Base-by-base conservation (phyloP, 2,888 invertebrate species). In the Ochropleura leucogaster region DNA sequence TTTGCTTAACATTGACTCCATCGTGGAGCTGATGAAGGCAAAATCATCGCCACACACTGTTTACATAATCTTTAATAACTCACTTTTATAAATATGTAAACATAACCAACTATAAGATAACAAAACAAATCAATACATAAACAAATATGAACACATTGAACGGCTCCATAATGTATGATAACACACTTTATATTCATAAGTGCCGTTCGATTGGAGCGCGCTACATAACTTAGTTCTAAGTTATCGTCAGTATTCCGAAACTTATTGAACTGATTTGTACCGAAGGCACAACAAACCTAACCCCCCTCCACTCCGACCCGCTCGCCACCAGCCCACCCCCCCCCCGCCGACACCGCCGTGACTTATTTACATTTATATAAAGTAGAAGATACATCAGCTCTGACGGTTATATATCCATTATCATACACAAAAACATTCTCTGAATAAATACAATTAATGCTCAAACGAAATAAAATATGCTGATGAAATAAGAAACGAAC, bases 161-260 rank as follows among this genome's bases (percentile, higher is more conserved):
- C 46, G 74, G 1, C 55, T 55, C 53, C 78, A 14, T 64, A 20
- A 59, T 59, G 71, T 83, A 60, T 80, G 64, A 64, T 20, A 65
- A 74, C 47, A 51, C 73, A 16, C 67, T 80, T 65, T 84, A 80
- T 80, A 80, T 80, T 80, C 68, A 65, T 46, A 68, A 57, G 67
- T 49, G 55, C 47, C n/a, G 57, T 16, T 64, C 60, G 64, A 71
- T 49, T 64, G 62, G 44, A 42, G 73, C 53, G 66, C 85, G 73
- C 76, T 30, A 60, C 84, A 72, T 64, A 77, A 86, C 10, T 86
- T 86, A 83, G 62, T 71, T 66, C 77, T 65, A 67, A 85, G 55
- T 87, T 83, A 87, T 85, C 83, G 75, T 62, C 62, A 62, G n/a
- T 77, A 68, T 87, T 85, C 72, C 57, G 71, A 44, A 86, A 87